Evolutionary conservation across 2,797 vertebrate species (phyloP).

Genomic region (Sebastolobus alascanus): DNA sequence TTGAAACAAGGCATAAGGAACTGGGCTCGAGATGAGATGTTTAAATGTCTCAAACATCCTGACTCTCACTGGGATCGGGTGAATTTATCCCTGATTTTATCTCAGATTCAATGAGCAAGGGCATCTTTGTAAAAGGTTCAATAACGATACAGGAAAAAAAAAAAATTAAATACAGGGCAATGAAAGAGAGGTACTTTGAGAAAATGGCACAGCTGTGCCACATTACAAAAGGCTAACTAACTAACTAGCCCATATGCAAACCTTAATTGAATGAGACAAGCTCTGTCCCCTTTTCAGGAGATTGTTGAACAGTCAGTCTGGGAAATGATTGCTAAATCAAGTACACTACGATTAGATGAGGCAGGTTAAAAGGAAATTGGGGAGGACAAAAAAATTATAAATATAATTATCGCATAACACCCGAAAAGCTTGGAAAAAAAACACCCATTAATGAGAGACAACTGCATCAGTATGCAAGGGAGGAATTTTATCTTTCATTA

Average conservation of each 20-base stretch:
- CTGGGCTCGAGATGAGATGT: background rate
- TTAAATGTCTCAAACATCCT: background rate
- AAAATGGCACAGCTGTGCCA: conserved; percentile 10
- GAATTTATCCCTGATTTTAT: background rate
- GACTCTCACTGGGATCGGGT: background rate
- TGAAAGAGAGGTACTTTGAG: background rate
- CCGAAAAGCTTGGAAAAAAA: background rate
- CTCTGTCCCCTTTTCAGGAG: background rate
- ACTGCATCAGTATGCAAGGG: background rate
- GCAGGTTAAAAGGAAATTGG: background rate
- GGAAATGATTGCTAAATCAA: conserved; percentile 23
- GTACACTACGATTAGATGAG: background rate
- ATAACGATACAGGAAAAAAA: background rate
- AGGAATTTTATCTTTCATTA: background rate
- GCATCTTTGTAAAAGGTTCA: background rate
- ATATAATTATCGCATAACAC: background rate
- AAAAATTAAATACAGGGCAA: background rate
- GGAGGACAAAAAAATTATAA: background rate
- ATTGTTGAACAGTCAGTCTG: background rate
- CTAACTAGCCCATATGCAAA: background rate
- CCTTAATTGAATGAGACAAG: conserved; percentile 10
- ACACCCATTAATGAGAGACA: background rate
- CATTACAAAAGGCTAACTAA: conserved; percentile 6
- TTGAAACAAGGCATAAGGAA: background rate
- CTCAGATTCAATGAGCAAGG: background rate